These are phyloP conservation scores for Nowickia ferox DNA, from an alignment of 2,888 invertebrate genomes.

Conservation along the genomic window DNA sequence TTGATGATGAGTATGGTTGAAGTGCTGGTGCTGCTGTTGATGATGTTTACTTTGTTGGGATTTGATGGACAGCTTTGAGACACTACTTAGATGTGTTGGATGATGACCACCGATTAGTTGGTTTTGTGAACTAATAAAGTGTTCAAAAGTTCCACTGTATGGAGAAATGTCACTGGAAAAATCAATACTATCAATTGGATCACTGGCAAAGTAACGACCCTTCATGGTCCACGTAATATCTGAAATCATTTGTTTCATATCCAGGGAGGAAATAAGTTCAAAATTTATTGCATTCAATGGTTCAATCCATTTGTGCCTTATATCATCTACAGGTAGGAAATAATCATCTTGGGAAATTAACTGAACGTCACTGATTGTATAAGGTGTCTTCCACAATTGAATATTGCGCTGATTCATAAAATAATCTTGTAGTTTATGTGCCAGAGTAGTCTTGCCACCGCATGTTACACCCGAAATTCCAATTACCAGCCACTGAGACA, in stretches of 20 bases:
- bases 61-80: slow-evolving; percentile 44
- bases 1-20: slow-evolving; percentile 69
- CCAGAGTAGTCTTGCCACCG: slow-evolving; percentile 91
- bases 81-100: slow-evolving; percentile 52
- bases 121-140: slow-evolving; percentile 75
- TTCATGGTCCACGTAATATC: slow-evolving; percentile 84
- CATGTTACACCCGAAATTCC: slow-evolving; percentile 93
- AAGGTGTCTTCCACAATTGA: slow-evolving; percentile 79
- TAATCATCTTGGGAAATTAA: slow-evolving; percentile 90
- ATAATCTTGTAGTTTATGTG: slow-evolving; percentile 84
- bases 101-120: slow-evolving; percentile 68
- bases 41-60: slow-evolving; percentile 44
- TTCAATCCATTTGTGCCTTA: slow-evolving; percentile 86
- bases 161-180: slow-evolving; percentile 72
- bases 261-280: slow-evolving; percentile 88
- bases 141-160: slow-evolving; percentile 76
- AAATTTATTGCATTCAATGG: slow-evolving; percentile 90
- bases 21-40: slow-evolving; percentile 64
- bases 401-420: slow-evolving; percentile 78
- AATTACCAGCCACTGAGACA: slow-evolving; percentile 85
- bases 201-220: slow-evolving; percentile 76
- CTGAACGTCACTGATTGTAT: slow-evolving; percentile 82
- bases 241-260: slow-evolving; percentile 88
- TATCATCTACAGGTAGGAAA: slow-evolving; percentile 87
- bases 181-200: slow-evolving; percentile 74